Conservation (phyloP, 2,113 vertebrate species). For the Eulacestoma nigropectus region DNA sequence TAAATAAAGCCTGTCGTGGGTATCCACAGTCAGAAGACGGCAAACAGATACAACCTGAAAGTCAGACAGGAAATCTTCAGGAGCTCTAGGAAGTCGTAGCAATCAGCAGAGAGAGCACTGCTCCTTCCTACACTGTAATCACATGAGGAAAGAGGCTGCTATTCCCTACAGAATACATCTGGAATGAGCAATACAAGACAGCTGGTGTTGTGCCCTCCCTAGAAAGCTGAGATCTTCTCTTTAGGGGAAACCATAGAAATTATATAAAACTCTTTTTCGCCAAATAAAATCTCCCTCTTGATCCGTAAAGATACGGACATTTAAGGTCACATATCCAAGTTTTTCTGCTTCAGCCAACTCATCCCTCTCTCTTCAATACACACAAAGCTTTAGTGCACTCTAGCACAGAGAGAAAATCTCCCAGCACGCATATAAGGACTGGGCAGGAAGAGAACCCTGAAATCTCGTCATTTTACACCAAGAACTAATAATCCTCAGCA, state of each 20-base stretch:
- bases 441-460: neutral
- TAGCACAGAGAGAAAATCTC: neutral
- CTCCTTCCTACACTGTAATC: neutral
- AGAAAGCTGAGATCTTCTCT: neutral
- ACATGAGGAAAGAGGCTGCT: neutral
- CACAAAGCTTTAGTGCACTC: neutral
- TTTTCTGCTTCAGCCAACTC: neutral
- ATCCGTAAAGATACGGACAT: neutral
- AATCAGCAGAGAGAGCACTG: neutral
- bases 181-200: neutral
- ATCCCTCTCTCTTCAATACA: neutral
- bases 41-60: neutral
- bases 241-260: neutral
- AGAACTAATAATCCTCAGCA: neutral
- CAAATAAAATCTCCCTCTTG: neutral
- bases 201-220: neutral
- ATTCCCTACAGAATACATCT: neutral
- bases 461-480: neutral
- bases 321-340: neutral
- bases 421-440: accelerated
- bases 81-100: neutral
- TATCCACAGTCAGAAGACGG: neutral
- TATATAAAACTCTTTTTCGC: neutral
- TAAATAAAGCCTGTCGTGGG: neutral
- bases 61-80: neutral